Evolutionary conservation across 2,888 invertebrate genomes (phyloP).

Genomic region (Ophioninae sp.): DNA sequence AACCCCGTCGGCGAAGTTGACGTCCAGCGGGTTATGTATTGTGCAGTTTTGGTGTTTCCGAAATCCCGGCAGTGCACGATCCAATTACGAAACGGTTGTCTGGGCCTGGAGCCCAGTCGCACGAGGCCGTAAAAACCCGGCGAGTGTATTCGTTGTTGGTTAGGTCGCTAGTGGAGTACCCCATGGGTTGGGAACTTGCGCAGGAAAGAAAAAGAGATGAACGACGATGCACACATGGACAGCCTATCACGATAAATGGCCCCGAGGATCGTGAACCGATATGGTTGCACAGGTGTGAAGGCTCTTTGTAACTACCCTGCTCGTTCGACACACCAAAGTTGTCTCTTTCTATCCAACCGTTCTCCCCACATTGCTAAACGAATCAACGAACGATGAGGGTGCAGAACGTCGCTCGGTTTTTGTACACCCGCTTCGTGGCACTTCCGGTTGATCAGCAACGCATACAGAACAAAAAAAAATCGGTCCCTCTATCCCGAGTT

Average conservation of each 20-base stretch:
- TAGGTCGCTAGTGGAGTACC: slow-evolving; percentile 7
- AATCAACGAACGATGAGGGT: slow-evolving; percentile 50
- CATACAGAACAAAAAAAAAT: slow-evolving; percentile 4
- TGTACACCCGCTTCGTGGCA: slow-evolving; percentile 27
- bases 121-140: slow-evolving; percentile 43
- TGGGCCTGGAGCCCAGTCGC: slow-evolving; percentile 48
- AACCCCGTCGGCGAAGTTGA: slow-evolving; percentile 32
- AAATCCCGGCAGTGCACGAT: slow-evolving; percentile 70
- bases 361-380: slow-evolving; percentile 50
- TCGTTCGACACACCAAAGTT: slow-evolving; percentile 37
- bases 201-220: slow-evolving; percentile 19
- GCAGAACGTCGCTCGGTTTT: neutral
- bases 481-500: neutral
- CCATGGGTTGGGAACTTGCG: neutral
- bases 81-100: slow-evolving; percentile 68
- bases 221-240: neutral
- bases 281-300: slow-evolving; percentile 63
- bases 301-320: slow-evolving; percentile 45
- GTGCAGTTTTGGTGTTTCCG: slow-evolving; percentile 70
- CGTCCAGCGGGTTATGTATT: slow-evolving; percentile 58
- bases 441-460: slow-evolving; percentile 30
- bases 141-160: slow-evolving; percentile 23
- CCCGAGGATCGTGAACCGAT: slow-evolving; percentile 55
- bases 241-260: slow-evolving; percentile 49
- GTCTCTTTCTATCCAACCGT: neutral